Percentiles rank a stretch among this genome's conserved stretches.
phyloP scores from a whole-genome alignment of 2,113 vertebrate genomes.

The Aramus guarauna region DNA sequence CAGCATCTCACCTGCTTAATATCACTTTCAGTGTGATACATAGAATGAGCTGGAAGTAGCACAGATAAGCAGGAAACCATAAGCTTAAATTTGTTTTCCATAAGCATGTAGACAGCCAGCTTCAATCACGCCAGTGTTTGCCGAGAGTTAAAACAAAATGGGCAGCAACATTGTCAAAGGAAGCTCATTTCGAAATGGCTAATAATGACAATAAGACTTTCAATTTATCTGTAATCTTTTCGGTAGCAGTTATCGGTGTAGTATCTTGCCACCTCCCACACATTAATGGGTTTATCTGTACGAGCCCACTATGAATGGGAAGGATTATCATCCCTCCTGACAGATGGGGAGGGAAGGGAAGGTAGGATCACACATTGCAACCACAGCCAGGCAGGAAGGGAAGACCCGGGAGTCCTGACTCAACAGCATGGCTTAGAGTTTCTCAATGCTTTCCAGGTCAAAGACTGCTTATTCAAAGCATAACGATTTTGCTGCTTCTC shows the following conservation, averaged over 20 bases:
- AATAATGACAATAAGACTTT: background rate
- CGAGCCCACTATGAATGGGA: background rate
- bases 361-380: background rate
- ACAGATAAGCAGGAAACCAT: background rate
- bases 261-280: background rate
- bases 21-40: background rate
- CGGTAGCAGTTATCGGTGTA: background rate
- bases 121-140: background rate
- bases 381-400: background rate
- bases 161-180: background rate
- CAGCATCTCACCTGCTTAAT: background rate
- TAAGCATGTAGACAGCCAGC: background rate
- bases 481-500: background rate
- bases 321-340: background rate
- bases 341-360: background rate
- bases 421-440: background rate
- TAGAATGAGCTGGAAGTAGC: background rate
- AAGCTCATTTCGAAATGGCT: background rate
- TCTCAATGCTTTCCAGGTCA: background rate
- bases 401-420: rapidly evolving
- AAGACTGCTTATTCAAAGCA: background rate
- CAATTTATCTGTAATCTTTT: background rate
- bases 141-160: background rate
- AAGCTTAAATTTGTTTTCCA: background rate
- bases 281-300: background rate